Evolutionary conservation across 2,888 invertebrate genomes (phyloP).

Genomic region (Anoncus sp.): DNA sequence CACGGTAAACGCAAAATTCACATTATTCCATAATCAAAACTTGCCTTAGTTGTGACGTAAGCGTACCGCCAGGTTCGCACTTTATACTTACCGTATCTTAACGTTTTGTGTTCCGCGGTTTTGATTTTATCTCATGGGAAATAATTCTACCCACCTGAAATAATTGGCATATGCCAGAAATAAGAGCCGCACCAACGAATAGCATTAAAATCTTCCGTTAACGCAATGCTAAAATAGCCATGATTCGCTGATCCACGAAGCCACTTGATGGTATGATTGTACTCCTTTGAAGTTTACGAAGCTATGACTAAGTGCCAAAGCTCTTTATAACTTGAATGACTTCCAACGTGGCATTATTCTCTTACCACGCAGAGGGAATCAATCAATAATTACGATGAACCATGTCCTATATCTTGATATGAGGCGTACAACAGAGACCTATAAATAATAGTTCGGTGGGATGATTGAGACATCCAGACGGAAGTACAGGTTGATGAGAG

Average conservation of each 20-base stretch:
- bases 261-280: slow-evolving; percentile 39
- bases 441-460: slow-evolving; percentile 18
- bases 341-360: slow-evolving; percentile 30
- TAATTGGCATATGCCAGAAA: too few species aligned
- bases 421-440: slow-evolving; percentile 12
- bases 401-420: slow-evolving; percentile 34
- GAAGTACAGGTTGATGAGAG: slow-evolving; percentile 3
- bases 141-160: too few species aligned
- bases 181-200: too few species aligned
- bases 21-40: too few species aligned
- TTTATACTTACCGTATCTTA: too few species aligned
- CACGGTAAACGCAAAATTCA: too few species aligned
- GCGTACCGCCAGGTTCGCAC: too few species aligned
- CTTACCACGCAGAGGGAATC: slow-evolving; percentile 43
- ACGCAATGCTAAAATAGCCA: slow-evolving; percentile 29
- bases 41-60: too few species aligned
- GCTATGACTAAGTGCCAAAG: slow-evolving; percentile 47
- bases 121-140: too few species aligned
- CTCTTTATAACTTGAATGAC: slow-evolving; percentile 53
- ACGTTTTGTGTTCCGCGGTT: too few species aligned
- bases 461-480: slow-evolving; percentile 4
- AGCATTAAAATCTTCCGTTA: slow-evolving; percentile 16
- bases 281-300: slow-evolving; percentile 54
- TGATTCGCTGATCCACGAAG: slow-evolving; percentile 36
- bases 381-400: slow-evolving; percentile 52